Conservation (phyloP, 1,140 invertebrate genomes). For the Globodera rostochiensis region DNA sequence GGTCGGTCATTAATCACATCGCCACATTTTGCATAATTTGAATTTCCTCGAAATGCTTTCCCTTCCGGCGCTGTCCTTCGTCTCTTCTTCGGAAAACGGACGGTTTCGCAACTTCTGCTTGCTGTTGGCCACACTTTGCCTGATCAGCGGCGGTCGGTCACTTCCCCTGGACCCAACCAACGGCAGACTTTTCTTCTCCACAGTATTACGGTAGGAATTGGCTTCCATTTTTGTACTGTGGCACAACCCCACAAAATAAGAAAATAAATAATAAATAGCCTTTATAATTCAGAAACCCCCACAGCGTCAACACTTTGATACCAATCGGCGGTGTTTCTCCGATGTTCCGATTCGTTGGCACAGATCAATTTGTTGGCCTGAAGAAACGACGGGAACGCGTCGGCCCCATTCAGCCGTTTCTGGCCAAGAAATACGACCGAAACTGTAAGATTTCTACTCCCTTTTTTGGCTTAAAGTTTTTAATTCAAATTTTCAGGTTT, state of each 20-base stretch:
- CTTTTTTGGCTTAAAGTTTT: background rate
- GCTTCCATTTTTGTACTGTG: too few species aligned
- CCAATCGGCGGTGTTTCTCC: background rate
- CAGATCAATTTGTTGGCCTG: background rate
- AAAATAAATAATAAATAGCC: background rate
- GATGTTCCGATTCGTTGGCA: background rate
- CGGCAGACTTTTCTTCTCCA: too few species aligned
- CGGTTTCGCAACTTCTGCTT: too few species aligned
- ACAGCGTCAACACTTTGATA: background rate
- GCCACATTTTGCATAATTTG: too few species aligned
- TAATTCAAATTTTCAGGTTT: constrained; percentile 10
- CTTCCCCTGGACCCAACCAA: too few species aligned
- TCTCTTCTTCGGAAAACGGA: too few species aligned
- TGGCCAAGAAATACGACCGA: constrained; percentile 20
- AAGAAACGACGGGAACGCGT: background rate
- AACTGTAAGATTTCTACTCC: background rate
- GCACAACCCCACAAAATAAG: too few species aligned
- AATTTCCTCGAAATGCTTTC: too few species aligned
- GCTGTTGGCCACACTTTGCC: too few species aligned
- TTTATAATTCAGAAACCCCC: background rate
- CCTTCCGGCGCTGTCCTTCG: too few species aligned
- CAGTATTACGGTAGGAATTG: background rate
- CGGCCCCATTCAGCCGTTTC: background rate
- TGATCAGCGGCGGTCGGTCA: too few species aligned
- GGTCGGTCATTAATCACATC: too few species aligned